Percentiles rank a stretch among this genome's conserved stretches.
Conservation (phyloP, 2,888 invertebrate species). For the Athalia rosae region DNA sequence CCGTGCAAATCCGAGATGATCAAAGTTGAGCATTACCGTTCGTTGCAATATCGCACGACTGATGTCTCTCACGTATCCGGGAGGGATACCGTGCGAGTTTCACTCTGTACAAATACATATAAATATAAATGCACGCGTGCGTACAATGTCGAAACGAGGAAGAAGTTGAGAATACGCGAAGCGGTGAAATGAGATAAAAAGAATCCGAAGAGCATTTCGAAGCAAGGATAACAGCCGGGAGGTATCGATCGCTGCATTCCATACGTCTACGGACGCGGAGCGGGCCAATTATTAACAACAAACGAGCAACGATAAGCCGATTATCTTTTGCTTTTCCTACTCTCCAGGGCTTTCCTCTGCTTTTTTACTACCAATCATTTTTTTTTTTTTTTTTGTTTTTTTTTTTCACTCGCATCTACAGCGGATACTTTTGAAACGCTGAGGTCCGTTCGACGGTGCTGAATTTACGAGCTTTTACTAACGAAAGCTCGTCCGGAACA, state of each 20-base stretch:
- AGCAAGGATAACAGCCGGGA: not conserved
- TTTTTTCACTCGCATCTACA: not conserved
- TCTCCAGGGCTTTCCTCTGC: not conserved
- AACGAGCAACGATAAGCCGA: conserved; percentile 25
- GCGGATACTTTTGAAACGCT: too few species aligned
- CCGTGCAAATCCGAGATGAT: conserved; percentile 10
- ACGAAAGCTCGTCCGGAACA: too few species aligned
- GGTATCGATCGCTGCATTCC: conserved; percentile 17
- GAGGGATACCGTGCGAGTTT: conserved; percentile 14
- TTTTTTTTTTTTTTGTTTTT: not conserved
- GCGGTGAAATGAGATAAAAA: not conserved
- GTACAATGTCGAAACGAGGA: conserved; percentile 3
- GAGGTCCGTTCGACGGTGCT: too few species aligned
- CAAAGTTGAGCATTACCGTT: not conserved
- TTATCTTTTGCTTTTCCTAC: conserved; percentile 1
- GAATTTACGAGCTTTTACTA: not conserved
- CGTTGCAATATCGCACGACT: conserved; percentile 20
- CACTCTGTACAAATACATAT: not conserved
- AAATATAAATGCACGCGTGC: not conserved
- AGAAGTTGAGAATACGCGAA: not conserved
- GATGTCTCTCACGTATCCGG: conserved; percentile 21
- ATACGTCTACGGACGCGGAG: not conserved
- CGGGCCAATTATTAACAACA: conserved; percentile 33
- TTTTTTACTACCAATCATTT: too few species aligned
- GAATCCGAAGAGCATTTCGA: not conserved